These are phyloP conservation scores for Crotophaga sulcirostris DNA, from an alignment of 2,113 vertebrate genomes.

Conservation along the genomic window DNA sequence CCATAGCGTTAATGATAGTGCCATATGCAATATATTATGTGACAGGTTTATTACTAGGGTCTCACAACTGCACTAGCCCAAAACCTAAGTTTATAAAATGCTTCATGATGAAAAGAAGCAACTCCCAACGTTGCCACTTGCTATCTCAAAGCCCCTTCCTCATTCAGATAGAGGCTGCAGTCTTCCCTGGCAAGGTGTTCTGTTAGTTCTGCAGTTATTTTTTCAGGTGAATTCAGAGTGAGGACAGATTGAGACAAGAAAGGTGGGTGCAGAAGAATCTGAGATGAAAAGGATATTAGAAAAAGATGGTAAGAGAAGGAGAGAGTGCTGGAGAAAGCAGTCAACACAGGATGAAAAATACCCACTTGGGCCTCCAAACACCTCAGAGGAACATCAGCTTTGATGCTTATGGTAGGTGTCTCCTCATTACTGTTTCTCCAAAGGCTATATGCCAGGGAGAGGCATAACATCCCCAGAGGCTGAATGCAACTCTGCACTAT, in stretches of 20 bases:
- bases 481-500: not conserved
- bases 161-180: not conserved
- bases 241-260: not conserved
- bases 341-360: not conserved
- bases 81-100: not conserved
- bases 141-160: not conserved
- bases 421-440: not conserved
- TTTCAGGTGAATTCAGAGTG: not conserved
- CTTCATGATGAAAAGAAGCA: not conserved
- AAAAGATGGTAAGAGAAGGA: not conserved
- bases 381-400: not conserved
- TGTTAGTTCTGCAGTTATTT: not conserved
- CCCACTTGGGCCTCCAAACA: not conserved
- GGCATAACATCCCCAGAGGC: not conserved
- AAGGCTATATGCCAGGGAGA: not conserved
- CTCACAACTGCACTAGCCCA: not conserved
- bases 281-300: not conserved
- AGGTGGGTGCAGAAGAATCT: not conserved
- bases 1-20: not conserved
- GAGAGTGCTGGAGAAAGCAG: not conserved
- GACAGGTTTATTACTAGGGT: not conserved
- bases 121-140: not conserved
- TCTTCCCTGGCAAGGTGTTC: not conserved
- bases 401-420: not conserved
- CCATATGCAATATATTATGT: not conserved